Evolutionary conservation across 2,888 invertebrate species (phyloP), one percentile per base, ranked within the genome.

Genomic region (Cephalotes varians): DNA sequence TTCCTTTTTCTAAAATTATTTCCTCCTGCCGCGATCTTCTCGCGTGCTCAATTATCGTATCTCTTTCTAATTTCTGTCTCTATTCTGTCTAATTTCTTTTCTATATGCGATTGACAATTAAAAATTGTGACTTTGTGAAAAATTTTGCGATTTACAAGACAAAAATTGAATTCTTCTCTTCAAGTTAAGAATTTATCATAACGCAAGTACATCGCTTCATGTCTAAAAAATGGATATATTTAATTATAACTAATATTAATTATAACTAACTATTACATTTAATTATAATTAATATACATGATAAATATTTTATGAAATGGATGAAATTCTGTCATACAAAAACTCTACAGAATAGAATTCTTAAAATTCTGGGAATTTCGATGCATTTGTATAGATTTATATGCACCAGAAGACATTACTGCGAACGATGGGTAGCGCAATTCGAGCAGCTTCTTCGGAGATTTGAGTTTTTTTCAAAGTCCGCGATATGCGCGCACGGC

Each of bases 371-470:
- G 34, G 12, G 18, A 47, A 44, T 51, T 9, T 5, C 37, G 21
- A 74, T 51, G 37, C 31, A 74, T 3, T 60, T 18, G 62, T 62
- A 56, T n/a, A n/a, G n/a, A n/a, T 6, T 65, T 54, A 15, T 40
- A 54, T 44, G 21, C 12, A 2, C 7, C 21, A 49, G 7, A 71
- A 56, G 56, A 56, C 2, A 12, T 65, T n/a, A 44, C 2, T 54
- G 44, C 51, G 62, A 47, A 15, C 60, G 6, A 40, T 40, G 40
- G 34, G 18, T 62, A 18, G 10, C 9, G 21, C 18, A 28, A 69
- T 51, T 3, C 25, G 56, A 56, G 44, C 58, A 34, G 44, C 25
- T 71, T 71, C 34, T 56, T 58, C 44, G 18, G 44, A 31, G 71
- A 56, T 56, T 44, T 56, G 6, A 56, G 2, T 40, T 28, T 73